These are phyloP conservation scores for Leucosticte australis DNA, from an alignment of 2,113 vertebrate species.

Conservation along the genomic window DNA sequence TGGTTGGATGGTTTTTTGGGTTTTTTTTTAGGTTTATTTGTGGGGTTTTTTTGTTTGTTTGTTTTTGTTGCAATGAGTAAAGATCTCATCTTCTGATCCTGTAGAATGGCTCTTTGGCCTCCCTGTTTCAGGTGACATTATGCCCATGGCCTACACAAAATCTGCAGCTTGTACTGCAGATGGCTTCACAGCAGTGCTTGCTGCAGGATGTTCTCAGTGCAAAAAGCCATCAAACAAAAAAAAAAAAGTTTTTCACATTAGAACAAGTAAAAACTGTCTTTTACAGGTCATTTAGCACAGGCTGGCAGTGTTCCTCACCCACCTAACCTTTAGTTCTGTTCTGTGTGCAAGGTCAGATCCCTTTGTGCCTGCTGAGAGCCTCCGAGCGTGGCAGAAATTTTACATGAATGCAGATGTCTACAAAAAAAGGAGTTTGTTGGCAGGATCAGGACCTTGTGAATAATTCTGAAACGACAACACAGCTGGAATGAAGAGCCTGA, in stretches of 20 bases:
- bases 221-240: not conserved
- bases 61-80: not conserved
- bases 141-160: not conserved
- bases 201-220: not conserved
- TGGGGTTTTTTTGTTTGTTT: not conserved
- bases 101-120: not conserved
- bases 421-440: not conserved
- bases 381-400: not conserved
- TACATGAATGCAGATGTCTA: not conserved
- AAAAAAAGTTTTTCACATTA: not conserved
- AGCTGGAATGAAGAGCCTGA: not conserved
- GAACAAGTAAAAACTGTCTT: not conserved
- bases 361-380: not conserved
- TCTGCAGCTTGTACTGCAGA: not conserved
- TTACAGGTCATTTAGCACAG: not conserved
- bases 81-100: not conserved
- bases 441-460: not conserved
- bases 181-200: not conserved
- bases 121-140: not conserved
- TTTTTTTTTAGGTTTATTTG: not conserved
- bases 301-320: not conserved
- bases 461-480: not conserved
- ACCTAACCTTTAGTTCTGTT: not conserved
- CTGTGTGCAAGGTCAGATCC: not conserved
- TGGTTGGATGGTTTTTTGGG: not conserved